Conservation (phyloP, 2,888 invertebrate species). For the Branchipolynoe longqiensis region DNA sequence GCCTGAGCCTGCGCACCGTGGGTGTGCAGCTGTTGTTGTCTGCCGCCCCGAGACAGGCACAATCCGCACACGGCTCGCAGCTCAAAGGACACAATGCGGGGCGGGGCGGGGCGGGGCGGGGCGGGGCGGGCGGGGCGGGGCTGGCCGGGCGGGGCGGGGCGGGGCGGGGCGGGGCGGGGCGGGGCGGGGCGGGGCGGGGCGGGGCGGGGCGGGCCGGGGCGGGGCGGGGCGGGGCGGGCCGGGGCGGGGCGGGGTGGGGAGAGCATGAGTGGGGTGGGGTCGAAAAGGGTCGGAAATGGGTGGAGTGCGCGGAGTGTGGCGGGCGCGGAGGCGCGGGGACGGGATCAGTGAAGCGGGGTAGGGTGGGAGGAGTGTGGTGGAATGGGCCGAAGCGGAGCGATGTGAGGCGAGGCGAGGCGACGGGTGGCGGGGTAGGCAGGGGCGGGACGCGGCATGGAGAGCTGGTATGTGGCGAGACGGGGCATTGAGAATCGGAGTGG, state of each 20-base stretch:
- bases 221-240: neutral
- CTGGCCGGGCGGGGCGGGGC: neutral
- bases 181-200: neutral
- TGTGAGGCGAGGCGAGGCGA: neutral
- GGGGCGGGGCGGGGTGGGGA: neutral
- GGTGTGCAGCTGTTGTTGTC: no score
- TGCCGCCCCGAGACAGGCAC: no score
- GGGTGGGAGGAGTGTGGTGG: constrained; percentile 7
- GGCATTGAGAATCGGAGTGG: no score
- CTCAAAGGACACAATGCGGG: neutral
- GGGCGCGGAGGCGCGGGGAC: neutral
- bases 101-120: neutral
- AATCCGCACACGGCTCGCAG: no score
- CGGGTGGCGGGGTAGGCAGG: neutral
- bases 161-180: constrained; percentile 13
- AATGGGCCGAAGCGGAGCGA: neutral
- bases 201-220: neutral
- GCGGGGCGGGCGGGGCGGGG: neutral
- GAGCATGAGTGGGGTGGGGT: constrained; percentile 17
- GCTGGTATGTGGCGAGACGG: neutral
- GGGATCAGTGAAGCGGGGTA: neutral
- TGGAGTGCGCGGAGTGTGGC: neutral
- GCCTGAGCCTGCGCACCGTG: no score
- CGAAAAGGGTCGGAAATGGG: neutral
- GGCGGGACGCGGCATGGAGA: neutral